phyloP scores from a whole-genome alignment of 2,888 invertebrate species.

The Rhabditophanes sp. region DNA sequence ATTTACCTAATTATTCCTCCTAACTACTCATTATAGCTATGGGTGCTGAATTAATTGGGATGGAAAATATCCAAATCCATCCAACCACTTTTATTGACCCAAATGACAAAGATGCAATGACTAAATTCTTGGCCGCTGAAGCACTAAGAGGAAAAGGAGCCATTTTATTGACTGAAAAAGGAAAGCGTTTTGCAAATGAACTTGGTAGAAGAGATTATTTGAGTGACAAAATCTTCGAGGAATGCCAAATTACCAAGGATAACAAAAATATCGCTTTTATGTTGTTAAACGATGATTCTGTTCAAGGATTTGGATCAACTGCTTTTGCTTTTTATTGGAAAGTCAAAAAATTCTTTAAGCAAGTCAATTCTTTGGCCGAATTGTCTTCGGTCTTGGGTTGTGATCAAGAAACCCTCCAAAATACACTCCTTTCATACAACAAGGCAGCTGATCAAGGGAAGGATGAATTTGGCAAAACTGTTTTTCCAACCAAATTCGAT shows the following conservation, averaged over 20 bases:
- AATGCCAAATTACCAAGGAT: constrained; percentile 20
- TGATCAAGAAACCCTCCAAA: constrained; percentile 11
- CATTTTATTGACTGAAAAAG: constrained; percentile 28
- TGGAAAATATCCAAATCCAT: constrained; percentile 37
- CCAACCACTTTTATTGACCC: constrained; percentile 43
- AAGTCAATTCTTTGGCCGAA: constrained; percentile 22
- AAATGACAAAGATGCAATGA: constrained; percentile 27
- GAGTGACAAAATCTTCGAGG: constrained; percentile 23
- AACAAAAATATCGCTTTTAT: constrained; percentile 15
- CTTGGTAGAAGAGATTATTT: constrained; percentile 40
- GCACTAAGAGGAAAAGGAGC: constrained; percentile 43
- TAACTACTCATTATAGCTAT: too few species aligned
- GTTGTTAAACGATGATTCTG: constrained; percentile 32
- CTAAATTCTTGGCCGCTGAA: constrained; percentile 44
- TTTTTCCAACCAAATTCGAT: constrained; percentile 23
- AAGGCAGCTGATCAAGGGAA: constrained; percentile 7
- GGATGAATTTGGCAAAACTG: constrained; percentile 23
- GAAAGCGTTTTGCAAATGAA: constrained; percentile 40
- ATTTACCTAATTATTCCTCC: too few species aligned
- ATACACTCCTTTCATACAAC: constrained; percentile 27
- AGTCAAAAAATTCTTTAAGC: constrained; percentile 40
- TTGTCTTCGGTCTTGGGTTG: constrained; percentile 19
- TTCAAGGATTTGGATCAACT: constrained; percentile 39
- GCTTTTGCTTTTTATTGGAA: constrained; percentile 42
- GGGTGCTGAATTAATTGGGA: constrained; percentile 38